A percentile compares a stretch with the other conserved stretches of the same genome.
Evolutionary conservation across 2,888 invertebrate genomes (phyloP).

Genomic region (Halictus quadricinctus): DNA sequence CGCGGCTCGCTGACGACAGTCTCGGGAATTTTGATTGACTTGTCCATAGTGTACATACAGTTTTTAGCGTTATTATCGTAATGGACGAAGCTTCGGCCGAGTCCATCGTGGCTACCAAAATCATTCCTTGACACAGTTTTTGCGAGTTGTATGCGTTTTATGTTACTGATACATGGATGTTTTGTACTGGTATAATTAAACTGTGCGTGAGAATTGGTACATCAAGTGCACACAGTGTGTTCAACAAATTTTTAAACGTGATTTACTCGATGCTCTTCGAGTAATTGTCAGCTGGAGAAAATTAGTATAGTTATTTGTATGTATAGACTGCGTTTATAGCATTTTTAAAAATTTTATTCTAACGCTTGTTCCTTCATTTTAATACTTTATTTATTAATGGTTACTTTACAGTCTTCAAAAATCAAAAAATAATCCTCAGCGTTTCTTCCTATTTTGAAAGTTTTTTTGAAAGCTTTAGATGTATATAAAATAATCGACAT

Average conservation of each 20-base stretch:
- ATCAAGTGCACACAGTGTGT: not conserved
- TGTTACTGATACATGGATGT: not conserved
- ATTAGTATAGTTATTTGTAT: too few species aligned
- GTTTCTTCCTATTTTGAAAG: too few species aligned
- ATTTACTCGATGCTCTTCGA: too few species aligned
- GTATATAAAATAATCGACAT: too few species aligned
- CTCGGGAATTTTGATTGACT: not conserved
- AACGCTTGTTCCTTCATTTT: too few species aligned
- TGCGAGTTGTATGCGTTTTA: not conserved
- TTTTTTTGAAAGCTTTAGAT: not conserved
- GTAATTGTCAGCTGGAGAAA: too few species aligned
- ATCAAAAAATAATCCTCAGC: too few species aligned
- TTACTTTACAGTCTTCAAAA: too few species aligned
- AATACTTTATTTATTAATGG: too few species aligned
- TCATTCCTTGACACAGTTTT: not conserved
- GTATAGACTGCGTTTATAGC: too few species aligned
- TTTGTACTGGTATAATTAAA: not conserved
- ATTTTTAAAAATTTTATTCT: too few species aligned
- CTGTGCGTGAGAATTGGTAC: not conserved
- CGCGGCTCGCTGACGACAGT: not conserved
- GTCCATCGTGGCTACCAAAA: not conserved
- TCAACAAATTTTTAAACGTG: too few species aligned
- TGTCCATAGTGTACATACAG: slow-evolving; percentile 38
- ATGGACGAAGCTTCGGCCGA: not conserved
- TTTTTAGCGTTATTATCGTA: not conserved